A percentile compares a stretch with the other conserved stretches of the same genome.
phyloP scores from a whole-genome alignment of 2,888 invertebrate genomes.

The Platerodrilus igneus region DNA sequence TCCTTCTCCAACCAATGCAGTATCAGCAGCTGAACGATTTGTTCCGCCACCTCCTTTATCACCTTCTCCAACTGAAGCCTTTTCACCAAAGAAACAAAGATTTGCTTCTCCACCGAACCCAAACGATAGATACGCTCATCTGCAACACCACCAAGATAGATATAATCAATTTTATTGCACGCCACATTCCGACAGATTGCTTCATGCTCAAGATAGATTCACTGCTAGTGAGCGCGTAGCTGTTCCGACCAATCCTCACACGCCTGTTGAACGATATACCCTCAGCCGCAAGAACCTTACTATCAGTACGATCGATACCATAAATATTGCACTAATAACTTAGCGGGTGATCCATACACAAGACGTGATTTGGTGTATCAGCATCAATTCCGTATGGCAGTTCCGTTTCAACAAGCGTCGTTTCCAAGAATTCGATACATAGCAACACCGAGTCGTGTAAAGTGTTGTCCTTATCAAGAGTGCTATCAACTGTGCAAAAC shows the following conservation, averaged over 20 bases:
- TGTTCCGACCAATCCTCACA: conserved; percentile 65
- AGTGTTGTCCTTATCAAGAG: conserved; percentile 46
- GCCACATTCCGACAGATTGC: conserved; percentile 28
- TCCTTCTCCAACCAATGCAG: conserved; percentile 49
- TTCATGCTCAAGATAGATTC: conserved; percentile 34
- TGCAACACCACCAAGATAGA: conserved; percentile 28
- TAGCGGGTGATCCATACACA: conserved; percentile 55
- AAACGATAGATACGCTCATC: conserved; percentile 26
- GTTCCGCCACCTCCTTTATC: conserved; percentile 48
- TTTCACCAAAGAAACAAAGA: conserved; percentile 37
- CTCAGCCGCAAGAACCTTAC: conserved; percentile 57
- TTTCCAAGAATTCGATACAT: conserved; percentile 43
- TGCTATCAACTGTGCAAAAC: conserved; percentile 42
- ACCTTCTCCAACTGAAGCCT: conserved; percentile 42
- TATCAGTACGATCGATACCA: conserved; percentile 48
- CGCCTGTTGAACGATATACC: conserved; percentile 70
- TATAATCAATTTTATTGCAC: conserved; percentile 28
- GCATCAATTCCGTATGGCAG: conserved; percentile 50
- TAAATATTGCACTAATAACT: conserved; percentile 33
- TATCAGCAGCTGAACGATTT: conserved; percentile 55
- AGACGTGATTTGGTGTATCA: conserved; percentile 56
- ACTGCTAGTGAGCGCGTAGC: conserved; percentile 49
- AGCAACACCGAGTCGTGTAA: conserved; percentile 42
- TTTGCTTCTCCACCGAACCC: conserved; percentile 31
- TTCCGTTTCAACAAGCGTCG: conserved; percentile 46